Base-by-base conservation (phyloP, 2,888 invertebrate genomes). In the Cosmorhoe ocellata region DNA sequence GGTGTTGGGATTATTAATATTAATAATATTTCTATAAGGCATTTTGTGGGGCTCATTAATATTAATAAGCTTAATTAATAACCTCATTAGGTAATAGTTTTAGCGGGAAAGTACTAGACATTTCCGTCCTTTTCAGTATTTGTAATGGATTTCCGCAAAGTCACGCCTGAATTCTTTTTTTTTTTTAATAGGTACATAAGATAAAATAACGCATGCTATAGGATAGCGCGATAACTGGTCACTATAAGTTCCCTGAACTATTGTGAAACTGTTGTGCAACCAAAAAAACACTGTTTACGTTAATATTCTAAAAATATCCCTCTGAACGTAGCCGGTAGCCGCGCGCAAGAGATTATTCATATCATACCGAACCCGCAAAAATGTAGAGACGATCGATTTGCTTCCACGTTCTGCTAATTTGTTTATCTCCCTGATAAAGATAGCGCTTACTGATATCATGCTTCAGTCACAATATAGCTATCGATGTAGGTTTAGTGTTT, bases 361-460 rank as follows among this genome's bases (percentile, higher is more conserved):
- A 4, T 18, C 18, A 18, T 18, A 18, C 18, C 2, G 47, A 45
- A 48, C 47, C 31, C 27, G 32, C 28, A 7, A 18, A 33, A 41
- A 28, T 28, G 14, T 26, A 32, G 28, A 24, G 13, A 12, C 48
- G 36, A 59, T 61, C 61, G 59, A 59, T 59, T 57, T 26, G 39
- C 51, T 44, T 43, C 13, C 14, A 30, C 32, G 28, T 11, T 18
- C 31, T 33, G 26, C 42, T 41, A 48, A 48, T 55, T 50, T 58
- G 41, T 56, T 57, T 61, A 59, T 61, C 59, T 48, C 4, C 33
- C 6, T 41, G 59, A 56, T 72, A 71, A 64, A 65, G 71, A 73
- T 74, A 74, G 64, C 51, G 38, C 58, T 40, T 42, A 10, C 48
- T 61, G 54, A 64, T 64, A 64, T 32, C 40, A 38, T 34, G 42